phyloP scores from a whole-genome alignment of 2,888 invertebrate species.

The Melolontha melolontha region DNA sequence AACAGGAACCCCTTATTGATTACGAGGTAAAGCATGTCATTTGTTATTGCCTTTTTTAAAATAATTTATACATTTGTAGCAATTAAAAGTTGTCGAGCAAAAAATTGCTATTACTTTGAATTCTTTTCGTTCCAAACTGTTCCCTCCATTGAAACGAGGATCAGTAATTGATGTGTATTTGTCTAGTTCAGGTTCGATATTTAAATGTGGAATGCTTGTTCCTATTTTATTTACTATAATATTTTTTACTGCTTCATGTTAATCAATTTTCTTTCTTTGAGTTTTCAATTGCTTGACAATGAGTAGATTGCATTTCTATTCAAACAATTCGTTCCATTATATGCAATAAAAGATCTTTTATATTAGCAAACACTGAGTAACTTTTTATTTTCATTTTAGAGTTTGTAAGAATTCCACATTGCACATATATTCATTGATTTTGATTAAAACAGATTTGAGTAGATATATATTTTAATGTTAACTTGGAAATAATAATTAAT shows the following conservation, averaged over 20 bases:
- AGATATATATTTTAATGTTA: not conserved
- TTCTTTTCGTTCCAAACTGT: constrained; percentile 81
- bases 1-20: constrained; percentile 77
- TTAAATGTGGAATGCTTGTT: constrained; percentile 46
- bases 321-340: constrained; percentile 37
- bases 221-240: constrained; percentile 42
- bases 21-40: constrained; percentile 75
- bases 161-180: constrained; percentile 86
- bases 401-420: too few relatives aligned
- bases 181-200: constrained; percentile 85
- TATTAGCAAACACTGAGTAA: too few relatives aligned
- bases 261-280: constrained; percentile 17
- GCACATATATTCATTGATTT: too few relatives aligned
- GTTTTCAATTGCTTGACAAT: constrained; percentile 22
- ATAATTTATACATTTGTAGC: constrained; percentile 67
- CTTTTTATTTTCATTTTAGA: too few relatives aligned
- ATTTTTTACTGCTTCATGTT: constrained; percentile 45
- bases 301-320: constrained; percentile 25
- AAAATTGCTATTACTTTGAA: constrained; percentile 78
- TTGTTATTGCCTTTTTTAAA: not conserved
- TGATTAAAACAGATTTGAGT: too few relatives aligned
- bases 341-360: not conserved
- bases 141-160: constrained; percentile 86
- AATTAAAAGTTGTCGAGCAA: constrained; percentile 80
- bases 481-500: too few relatives aligned